Evolutionary conservation across 2,113 vertebrate species (phyloP).

Genomic region (Parotia lawesii): DNA sequence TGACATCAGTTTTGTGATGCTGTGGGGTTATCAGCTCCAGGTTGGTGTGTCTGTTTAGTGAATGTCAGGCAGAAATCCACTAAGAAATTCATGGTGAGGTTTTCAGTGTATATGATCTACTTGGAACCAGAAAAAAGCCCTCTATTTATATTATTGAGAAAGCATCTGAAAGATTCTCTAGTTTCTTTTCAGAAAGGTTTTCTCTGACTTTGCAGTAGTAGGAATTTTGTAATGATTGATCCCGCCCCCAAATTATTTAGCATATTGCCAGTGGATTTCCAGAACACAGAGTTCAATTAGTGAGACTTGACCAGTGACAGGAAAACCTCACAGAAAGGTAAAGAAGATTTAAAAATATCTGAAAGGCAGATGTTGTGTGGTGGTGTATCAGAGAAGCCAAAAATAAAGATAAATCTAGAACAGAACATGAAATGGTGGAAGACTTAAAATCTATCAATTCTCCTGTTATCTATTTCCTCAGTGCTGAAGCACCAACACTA

Average conservation of each 20-base stretch:
- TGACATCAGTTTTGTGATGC: neutral
- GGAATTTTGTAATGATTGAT: neutral
- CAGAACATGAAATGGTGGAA: neutral
- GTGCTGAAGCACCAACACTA: neutral
- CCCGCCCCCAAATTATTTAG: neutral
- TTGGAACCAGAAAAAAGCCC: neutral
- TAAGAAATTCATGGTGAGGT: neutral
- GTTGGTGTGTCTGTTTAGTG: neutral
- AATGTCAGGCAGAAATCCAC: neutral
- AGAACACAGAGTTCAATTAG: neutral
- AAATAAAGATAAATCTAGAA: neutral
- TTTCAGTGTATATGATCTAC: neutral
- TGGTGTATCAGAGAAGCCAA: neutral
- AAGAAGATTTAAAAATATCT: neutral
- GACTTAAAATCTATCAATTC: neutral
- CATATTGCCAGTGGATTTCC: neutral
- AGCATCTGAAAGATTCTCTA: neutral
- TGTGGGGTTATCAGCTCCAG: neutral
- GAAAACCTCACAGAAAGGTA: neutral
- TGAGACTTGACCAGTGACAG: neutral
- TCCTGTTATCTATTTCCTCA: neutral
- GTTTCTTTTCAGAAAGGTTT: neutral
- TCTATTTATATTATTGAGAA: neutral
- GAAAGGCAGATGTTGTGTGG: neutral
- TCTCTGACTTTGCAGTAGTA: neutral